Conservation (phyloP, 2,888 invertebrate species). For the Slavum lentiscoides region DNA sequence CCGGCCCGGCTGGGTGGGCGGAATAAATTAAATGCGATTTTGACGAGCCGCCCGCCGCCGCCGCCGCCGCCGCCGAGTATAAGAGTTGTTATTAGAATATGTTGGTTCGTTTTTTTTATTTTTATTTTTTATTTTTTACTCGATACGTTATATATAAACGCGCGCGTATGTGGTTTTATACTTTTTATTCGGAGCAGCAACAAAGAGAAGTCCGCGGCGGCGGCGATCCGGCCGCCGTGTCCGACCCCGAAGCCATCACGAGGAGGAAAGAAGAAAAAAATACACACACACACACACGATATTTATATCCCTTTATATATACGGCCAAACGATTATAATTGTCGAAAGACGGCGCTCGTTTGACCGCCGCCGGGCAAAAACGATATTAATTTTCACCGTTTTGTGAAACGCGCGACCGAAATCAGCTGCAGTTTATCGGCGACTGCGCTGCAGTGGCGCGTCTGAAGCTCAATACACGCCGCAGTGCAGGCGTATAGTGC, state of each 20-base stretch:
- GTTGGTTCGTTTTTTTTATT: neutral
- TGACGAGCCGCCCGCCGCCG: slow-evolving; percentile 39
- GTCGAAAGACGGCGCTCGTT: no score
- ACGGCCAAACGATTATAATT: no score
- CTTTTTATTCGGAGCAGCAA: slow-evolving; percentile 34
- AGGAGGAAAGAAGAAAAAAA: neutral
- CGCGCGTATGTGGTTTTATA: neutral
- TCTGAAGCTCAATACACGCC: no score
- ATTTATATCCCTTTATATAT: neutral
- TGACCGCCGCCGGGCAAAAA: no score
- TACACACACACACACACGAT: no score
- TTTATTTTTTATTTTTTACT: slow-evolving; percentile 8
- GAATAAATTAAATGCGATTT: slow-evolving; percentile 50
- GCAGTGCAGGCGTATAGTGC: no score
- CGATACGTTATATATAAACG: neutral
- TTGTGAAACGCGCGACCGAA: no score
- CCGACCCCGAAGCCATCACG: slow-evolving; percentile 47
- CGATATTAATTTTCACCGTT: no score
- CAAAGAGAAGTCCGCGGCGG: slow-evolving; percentile 36
- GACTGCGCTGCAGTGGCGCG: no score
- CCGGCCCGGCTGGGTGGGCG: slow-evolving; percentile 33
- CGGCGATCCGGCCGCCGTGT: slow-evolving; percentile 12
- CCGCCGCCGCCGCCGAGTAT: slow-evolving; percentile 19
- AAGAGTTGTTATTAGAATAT: slow-evolving; percentile 18
- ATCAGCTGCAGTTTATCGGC: no score